Conservation (phyloP, 2,888 invertebrate genomes). For the Dryadula phaetusa region DNA sequence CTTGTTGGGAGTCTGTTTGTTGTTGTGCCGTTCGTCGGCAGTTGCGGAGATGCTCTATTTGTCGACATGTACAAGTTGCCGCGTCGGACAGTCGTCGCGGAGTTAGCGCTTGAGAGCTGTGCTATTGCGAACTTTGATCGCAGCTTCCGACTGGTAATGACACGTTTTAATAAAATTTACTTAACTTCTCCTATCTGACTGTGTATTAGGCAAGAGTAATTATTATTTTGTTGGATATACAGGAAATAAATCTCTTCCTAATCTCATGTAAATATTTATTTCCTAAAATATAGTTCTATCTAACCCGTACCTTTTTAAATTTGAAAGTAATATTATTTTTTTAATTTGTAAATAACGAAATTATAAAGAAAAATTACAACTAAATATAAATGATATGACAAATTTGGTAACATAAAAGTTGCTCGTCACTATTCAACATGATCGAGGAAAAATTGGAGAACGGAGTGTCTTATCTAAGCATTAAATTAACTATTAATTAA, state of each 20-base stretch:
- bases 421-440: no score
- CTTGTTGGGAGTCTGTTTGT: slow-evolving; percentile 11
- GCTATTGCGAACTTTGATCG: slow-evolving; percentile 1
- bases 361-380: no score
- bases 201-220: neutral
- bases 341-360: no score
- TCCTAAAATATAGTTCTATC: neutral
- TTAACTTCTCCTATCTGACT: neutral
- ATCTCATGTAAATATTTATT: no score
- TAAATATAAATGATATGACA: no score
- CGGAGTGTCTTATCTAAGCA: no score
- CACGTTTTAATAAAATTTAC: neutral
- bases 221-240: neutral
- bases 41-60: slow-evolving; percentile 26
- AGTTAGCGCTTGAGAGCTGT: neutral
- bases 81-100: slow-evolving; percentile 6
- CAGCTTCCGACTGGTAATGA: slow-evolving; percentile 8
- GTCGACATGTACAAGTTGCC: slow-evolving; percentile 9
- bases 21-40: neutral
- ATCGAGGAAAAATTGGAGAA: no score
- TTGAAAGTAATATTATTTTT: no score
- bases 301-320: no score
- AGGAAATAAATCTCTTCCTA: neutral
- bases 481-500: no score
- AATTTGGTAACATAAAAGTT: no score